Conservation (phyloP, 2,797 vertebrate genomes). For the Phrynocephalus forsythii region DNA sequence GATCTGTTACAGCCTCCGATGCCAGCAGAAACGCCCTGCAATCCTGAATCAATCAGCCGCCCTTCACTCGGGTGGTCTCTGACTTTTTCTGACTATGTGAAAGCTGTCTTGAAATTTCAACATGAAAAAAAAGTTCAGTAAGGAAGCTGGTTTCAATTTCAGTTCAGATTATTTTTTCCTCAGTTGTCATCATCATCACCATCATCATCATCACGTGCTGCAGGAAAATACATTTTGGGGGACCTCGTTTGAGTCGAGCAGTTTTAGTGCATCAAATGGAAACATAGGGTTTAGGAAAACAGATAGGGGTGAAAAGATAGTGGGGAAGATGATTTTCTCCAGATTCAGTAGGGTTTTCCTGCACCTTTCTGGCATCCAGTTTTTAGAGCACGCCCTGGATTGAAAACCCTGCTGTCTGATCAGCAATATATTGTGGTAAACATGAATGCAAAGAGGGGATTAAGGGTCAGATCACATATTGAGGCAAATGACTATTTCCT, state of each 20-base stretch:
- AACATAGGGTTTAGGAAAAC: neutral
- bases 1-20: slow-evolving; percentile 33
- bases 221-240: neutral
- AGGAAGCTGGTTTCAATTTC: slow-evolving; percentile 38
- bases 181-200: neutral
- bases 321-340: neutral
- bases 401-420: neutral
- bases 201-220: neutral
- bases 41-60: slow-evolving; percentile 44
- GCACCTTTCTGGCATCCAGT: neutral
- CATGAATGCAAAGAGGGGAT: neutral
- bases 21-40: slow-evolving; percentile 47
- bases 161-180: neutral
- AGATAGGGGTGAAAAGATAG: neutral
- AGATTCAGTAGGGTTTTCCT: neutral
- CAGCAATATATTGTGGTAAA: neutral
- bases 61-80: slow-evolving; percentile 36
- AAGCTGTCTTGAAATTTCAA: slow-evolving; percentile 43
- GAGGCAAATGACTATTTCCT: too few species aligned
- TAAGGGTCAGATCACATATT: neutral
- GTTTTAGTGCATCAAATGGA: neutral
- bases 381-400: neutral
- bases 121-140: slow-evolving; percentile 34
- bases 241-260: neutral
- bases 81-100: slow-evolving; percentile 24